Evolutionary conservation across 2,113 vertebrate genomes (phyloP).

Genomic region (Elachura formosa): DNA sequence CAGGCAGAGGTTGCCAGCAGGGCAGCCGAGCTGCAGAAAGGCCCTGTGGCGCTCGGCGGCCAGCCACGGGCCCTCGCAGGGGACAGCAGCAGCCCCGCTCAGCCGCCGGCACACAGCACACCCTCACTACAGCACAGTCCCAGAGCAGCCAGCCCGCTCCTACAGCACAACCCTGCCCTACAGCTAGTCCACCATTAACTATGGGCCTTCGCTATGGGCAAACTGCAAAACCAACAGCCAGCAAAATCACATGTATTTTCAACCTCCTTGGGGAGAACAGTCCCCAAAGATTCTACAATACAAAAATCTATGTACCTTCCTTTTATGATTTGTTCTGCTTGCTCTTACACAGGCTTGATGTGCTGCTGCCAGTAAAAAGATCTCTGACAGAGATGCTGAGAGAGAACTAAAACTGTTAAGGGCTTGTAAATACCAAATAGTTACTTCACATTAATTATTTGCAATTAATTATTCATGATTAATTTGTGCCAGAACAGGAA

Average conservation of each 20-base stretch:
- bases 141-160: accelerated
- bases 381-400: neutral
- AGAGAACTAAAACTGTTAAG: conserved; percentile 34
- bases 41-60: neutral
- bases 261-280: neutral
- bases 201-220: neutral
- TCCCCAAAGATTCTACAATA: neutral
- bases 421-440: conserved; percentile 51
- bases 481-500: conserved; percentile 58
- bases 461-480: conserved; percentile 64
- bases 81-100: accelerated
- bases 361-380: neutral
- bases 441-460: conserved; percentile 60
- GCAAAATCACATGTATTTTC: accelerated
- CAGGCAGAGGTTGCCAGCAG: neutral
- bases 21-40: neutral
- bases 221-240: neutral
- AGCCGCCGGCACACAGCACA: neutral
- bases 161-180: neutral
- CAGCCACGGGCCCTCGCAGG: accelerated
- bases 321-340: neutral
- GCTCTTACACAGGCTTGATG: neutral
- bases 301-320: neutral
- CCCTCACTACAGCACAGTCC: neutral
- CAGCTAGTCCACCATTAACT: neutral